Conservation (phyloP, 2,797 vertebrate species). For the Spinus pinus region DNA sequence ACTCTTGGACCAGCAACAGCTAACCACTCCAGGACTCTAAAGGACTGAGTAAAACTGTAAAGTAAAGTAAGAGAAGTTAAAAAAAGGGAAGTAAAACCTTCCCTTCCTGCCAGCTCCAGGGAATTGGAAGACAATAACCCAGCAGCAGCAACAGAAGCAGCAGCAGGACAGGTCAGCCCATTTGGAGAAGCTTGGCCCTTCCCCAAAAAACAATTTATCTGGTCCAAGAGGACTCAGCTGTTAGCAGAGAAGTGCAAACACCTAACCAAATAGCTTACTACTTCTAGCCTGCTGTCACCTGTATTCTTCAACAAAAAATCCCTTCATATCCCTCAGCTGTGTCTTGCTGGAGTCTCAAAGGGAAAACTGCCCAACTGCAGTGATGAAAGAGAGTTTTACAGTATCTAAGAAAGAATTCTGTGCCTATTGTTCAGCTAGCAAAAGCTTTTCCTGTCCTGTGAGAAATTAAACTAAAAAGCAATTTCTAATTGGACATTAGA, state of each 20-base stretch:
- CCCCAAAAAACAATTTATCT: not conserved
- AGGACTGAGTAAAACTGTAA: not conserved
- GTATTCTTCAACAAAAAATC: not conserved
- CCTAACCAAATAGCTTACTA: not conserved
- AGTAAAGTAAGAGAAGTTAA: not conserved
- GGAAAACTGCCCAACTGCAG: not conserved
- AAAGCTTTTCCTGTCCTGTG: not conserved
- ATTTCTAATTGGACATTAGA: not conserved
- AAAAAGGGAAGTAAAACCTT: not conserved
- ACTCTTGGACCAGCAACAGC: not conserved
- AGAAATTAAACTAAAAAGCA: not conserved
- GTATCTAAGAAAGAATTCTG: not conserved
- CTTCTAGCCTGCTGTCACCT: not conserved
- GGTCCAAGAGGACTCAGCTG: not conserved
- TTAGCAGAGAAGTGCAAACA: not conserved
- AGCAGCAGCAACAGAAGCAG: not conserved
- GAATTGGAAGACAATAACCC: not conserved
- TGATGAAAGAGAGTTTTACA: not conserved
- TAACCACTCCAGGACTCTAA: not conserved
- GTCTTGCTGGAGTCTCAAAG: not conserved
- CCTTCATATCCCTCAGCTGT: fast-evolving
- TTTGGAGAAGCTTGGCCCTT: not conserved
- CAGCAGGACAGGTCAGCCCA: not conserved
- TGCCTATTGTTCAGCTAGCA: not conserved
- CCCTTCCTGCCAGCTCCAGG: not conserved